Percentiles rank a stretch among this genome's conserved stretches.
These are phyloP conservation scores for Griposia aprilina DNA, from an alignment of 2,888 invertebrate species.

Conservation along the genomic window DNA sequence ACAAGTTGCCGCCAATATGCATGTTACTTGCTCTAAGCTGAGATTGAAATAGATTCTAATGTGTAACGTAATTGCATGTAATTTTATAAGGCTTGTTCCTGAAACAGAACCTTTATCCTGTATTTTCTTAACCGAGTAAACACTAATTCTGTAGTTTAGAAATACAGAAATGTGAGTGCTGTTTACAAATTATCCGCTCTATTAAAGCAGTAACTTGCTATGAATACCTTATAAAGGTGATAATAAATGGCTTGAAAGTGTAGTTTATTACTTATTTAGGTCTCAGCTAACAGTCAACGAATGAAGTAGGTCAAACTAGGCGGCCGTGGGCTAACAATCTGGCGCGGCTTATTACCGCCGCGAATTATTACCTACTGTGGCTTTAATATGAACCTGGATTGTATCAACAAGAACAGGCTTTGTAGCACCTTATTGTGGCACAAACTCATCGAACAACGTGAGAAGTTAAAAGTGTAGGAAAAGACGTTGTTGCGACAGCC, in stretches of 20 bases:
- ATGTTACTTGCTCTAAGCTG: slow-evolving; percentile 3
- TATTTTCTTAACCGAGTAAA: slow-evolving; percentile 1
- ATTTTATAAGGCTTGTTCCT: slow-evolving; percentile 10
- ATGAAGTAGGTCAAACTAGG: slow-evolving; percentile 63
- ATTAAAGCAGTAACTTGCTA: slow-evolving; percentile 7
- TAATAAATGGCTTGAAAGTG: slow-evolving; percentile 33
- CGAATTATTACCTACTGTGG: slow-evolving; percentile 38
- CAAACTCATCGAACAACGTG: neutral
- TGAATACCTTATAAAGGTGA: slow-evolving; percentile 3
- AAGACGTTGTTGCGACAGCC: neutral
- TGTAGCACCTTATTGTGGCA: neutral
- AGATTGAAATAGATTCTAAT: slow-evolving; percentile 19
- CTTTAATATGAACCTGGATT: slow-evolving; percentile 32
- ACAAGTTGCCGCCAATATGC: slow-evolving; percentile 36
- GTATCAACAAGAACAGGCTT: slow-evolving; percentile 14
- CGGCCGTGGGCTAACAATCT: slow-evolving; percentile 50
- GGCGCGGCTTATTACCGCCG: slow-evolving; percentile 44
- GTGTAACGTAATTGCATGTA: slow-evolving; percentile 14
- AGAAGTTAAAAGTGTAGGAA: neutral
- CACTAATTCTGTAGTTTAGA: neutral
- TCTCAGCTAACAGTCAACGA: slow-evolving; percentile 47
- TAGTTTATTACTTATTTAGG: slow-evolving; percentile 52
- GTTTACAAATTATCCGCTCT: neutral
- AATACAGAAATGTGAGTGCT: neutral
- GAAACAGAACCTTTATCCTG: neutral